These are phyloP conservation scores for Drosophila pruinosa DNA, from an alignment of 1,140 invertebrate species.

Conservation along the genomic window DNA sequence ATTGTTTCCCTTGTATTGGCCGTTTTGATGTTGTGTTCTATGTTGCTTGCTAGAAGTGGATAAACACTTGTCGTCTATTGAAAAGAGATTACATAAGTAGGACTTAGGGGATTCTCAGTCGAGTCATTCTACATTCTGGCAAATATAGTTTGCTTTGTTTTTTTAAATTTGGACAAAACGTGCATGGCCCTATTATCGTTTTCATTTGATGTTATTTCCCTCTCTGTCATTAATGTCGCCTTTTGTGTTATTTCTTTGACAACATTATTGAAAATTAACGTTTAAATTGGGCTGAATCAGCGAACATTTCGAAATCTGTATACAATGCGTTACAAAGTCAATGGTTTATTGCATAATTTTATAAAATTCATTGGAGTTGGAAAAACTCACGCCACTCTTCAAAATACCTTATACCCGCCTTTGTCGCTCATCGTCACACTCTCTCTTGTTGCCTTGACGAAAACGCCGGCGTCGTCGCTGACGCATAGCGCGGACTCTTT, in stretches of 20 bases:
- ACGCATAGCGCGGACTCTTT: slow-evolving; percentile 50
- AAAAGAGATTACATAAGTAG: neutral
- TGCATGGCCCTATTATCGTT: slow-evolving; percentile 43
- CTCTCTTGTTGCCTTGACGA: slow-evolving; percentile 19
- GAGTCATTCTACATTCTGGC: too few species aligned
- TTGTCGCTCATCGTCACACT: neutral
- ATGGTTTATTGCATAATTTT: slow-evolving; percentile 64
- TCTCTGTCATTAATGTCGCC: slow-evolving; percentile 12
- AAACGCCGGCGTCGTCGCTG: slow-evolving; percentile 43
- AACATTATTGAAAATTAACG: slow-evolving; percentile 77
- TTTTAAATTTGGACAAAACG: slow-evolving; percentile 56
- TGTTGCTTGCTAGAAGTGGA: slow-evolving; percentile 21
- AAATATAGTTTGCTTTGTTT: too few species aligned
- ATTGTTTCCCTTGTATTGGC: slow-evolving; percentile 38
- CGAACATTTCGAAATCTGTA: slow-evolving; percentile 24
- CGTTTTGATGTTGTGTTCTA: slow-evolving; percentile 52
- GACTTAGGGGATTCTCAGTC: slow-evolving; percentile 52
- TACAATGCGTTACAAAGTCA: slow-evolving; percentile 64
- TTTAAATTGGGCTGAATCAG: slow-evolving; percentile 68
- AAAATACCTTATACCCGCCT: neutral
- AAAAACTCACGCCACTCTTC: too few species aligned
- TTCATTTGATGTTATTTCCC: slow-evolving; percentile 25
- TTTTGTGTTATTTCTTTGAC: slow-evolving; percentile 44
- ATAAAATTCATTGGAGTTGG: slow-evolving; percentile 54
- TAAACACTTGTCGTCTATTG: slow-evolving; percentile 58